phyloP scores from a whole-genome alignment of 2,888 invertebrate species.

The Melipona bicolor region DNA sequence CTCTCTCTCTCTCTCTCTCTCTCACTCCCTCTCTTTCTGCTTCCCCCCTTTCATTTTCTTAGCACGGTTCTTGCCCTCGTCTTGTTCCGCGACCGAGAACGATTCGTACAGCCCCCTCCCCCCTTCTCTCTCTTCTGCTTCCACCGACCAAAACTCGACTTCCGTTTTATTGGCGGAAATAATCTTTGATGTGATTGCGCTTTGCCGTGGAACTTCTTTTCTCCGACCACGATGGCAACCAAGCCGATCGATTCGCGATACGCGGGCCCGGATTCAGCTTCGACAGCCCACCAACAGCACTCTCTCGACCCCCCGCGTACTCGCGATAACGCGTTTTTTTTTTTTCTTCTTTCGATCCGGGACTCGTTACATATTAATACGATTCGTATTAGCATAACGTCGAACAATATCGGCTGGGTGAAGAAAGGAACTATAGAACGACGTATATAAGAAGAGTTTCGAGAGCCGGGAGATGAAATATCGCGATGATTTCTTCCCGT shows the following conservation, averaged over 20 bases:
- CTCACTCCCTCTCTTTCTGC: slow-evolving; percentile 2
- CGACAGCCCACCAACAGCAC: slow-evolving; percentile 22
- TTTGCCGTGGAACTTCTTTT: slow-evolving; percentile 73
- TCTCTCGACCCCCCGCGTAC: slow-evolving; percentile 27
- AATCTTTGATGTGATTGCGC: slow-evolving; percentile 82
- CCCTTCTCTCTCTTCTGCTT: neutral
- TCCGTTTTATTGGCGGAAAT: slow-evolving; percentile 83
- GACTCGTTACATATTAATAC: slow-evolving; percentile 55
- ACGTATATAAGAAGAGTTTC: neutral
- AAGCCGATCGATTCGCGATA: slow-evolving; percentile 64
- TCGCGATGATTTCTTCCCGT: neutral
- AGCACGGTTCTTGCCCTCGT: slow-evolving; percentile 50
- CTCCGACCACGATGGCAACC: slow-evolving; percentile 38
- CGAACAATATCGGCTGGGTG: slow-evolving; percentile 31
- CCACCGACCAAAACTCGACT: slow-evolving; percentile 73
- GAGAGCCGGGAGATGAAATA: neutral
- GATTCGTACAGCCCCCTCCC: slow-evolving; percentile 51
- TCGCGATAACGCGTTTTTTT: slow-evolving; percentile 45
- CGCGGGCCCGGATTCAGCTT: slow-evolving; percentile 48
- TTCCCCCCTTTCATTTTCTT: slow-evolving; percentile 62
- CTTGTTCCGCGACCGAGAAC: slow-evolving; percentile 66
- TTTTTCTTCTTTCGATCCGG: neutral
- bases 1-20: neutral
- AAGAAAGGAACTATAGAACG: slow-evolving; percentile 5
- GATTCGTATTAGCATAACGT: slow-evolving; percentile 46